Evolutionary conservation across 2,888 invertebrate genomes (phyloP).

Genomic region (Ypsolopha sequella): DNA sequence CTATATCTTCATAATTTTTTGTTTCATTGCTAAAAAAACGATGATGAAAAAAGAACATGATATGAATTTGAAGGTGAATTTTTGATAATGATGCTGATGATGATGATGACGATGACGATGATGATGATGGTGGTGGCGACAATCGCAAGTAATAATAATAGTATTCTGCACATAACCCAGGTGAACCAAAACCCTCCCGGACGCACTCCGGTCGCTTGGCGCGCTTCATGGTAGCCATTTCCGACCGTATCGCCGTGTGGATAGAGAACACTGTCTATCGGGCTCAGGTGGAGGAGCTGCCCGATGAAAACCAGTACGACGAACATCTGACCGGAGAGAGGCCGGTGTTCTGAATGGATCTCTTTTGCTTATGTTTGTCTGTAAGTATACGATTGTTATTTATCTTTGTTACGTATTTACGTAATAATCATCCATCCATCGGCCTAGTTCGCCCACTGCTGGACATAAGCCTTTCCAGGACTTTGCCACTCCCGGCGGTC

Average conservation of each 20-base stretch:
- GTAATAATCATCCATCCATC: no score
- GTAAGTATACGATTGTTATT: neutral
- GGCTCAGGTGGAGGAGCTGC: constrained; percentile 44
- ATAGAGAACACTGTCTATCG: constrained; percentile 60
- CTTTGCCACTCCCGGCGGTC: no score
- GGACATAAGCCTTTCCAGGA: no score
- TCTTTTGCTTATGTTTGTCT: neutral
- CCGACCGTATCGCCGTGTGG: constrained; percentile 64
- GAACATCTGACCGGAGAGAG: constrained; percentile 45
- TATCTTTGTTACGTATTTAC: neutral
- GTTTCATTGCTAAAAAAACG: no score
- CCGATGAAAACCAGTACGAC: constrained; percentile 25
- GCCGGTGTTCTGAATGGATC: neutral
- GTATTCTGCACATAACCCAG: constrained; percentile 18
- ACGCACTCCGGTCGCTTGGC: constrained; percentile 52
- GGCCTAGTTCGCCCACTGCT: no score
- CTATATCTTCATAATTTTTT: no score
- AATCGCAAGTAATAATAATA: no score
- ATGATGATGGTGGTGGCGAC: no score
- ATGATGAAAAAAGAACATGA: no score
- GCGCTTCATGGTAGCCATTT: constrained; percentile 66
- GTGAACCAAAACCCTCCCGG: constrained; percentile 56
- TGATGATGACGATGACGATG: no score
- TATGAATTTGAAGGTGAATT: no score
- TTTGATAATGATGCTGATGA: no score